A percentile compares a stretch with the other conserved stretches of the same genome.
Evolutionary conservation across 2,113 vertebrate genomes (phyloP).

Genomic region (Cisticola juncidis): DNA sequence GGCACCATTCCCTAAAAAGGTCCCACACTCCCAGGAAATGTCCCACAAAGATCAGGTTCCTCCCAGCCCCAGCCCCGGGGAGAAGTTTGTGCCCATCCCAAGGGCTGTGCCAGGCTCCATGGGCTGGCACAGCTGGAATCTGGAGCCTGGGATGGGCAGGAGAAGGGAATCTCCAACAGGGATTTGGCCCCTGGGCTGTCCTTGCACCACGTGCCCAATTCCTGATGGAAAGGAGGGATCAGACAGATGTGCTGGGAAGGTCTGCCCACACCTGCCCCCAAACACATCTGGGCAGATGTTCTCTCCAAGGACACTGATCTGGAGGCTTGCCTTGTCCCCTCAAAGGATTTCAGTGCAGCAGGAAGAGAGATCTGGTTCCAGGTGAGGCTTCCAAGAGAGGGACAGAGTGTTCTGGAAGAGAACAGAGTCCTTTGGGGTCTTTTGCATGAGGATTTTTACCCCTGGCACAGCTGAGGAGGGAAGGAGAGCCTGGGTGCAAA

Average conservation of each 20-base stretch:
- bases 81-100: not conserved
- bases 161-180: not conserved
- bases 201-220: accelerated
- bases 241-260: not conserved
- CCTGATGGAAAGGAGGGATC: not conserved
- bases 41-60: not conserved
- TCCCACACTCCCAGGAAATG: not conserved
- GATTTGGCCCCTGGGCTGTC: not conserved
- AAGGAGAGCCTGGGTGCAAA: accelerated
- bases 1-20: not conserved
- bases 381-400: not conserved
- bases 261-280: not conserved
- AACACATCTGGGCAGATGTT: not conserved
- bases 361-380: not conserved
- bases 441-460: not conserved
- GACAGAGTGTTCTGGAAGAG: not conserved
- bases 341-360: not conserved
- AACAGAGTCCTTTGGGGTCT: not conserved
- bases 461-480: not conserved
- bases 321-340: not conserved
- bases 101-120: not conserved
- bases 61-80: not conserved
- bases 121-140: not conserved
- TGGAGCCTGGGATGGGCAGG: not conserved
- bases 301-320: not conserved